Evolutionary conservation across 2,888 invertebrate species (phyloP).

Genomic region (Drosophila prolongata): DNA sequence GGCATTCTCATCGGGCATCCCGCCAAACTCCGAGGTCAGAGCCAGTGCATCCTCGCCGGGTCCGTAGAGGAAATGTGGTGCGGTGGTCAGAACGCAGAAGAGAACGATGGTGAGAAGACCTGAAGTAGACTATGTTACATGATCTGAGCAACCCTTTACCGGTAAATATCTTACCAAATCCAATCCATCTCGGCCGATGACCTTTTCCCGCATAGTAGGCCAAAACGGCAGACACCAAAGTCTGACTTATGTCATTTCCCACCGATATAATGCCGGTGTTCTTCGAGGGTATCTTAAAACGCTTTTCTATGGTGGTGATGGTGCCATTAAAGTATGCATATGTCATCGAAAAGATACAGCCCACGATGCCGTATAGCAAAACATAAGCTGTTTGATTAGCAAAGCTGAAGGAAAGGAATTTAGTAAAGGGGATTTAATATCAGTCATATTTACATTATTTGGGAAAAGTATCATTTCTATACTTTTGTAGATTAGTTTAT

Average conservation of each 20-base stretch:
- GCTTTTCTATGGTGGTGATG: conserved; percentile 90
- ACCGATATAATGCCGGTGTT: conserved; percentile 90
- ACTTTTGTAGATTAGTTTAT: too few species aligned
- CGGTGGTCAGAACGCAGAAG: conserved; percentile 88
- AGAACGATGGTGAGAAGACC: conserved; percentile 87
- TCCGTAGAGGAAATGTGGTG: conserved; percentile 89
- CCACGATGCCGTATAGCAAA: conserved; percentile 88
- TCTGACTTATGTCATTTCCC: conserved; percentile 90
- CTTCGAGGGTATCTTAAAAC: conserved; percentile 89
- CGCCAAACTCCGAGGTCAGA: conserved; percentile 87
- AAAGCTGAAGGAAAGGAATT: conserved; percentile 67
- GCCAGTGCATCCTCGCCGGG: conserved; percentile 88
- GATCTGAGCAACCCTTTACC: background rate
- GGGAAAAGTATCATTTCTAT: too few species aligned
- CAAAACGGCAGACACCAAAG: conserved; percentile 88
- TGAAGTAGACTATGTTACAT: conserved; percentile 20
- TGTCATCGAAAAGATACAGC: conserved; percentile 89
- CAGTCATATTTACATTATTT: too few species aligned
- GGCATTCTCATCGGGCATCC: conserved; percentile 83
- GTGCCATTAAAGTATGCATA: conserved; percentile 91
- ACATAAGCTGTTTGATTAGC: conserved; percentile 85
- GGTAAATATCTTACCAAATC: conserved; percentile 83
- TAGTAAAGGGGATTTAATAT: too few species aligned
- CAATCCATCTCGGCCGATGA: conserved; percentile 90
- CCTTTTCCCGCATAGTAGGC: conserved; percentile 90